Percentiles rank a stretch among this genome's conserved stretches.
These are phyloP conservation scores for human DNA, from an alignment of 2,113 vertebrate genomes.

Conservation along the genomic window DNA sequence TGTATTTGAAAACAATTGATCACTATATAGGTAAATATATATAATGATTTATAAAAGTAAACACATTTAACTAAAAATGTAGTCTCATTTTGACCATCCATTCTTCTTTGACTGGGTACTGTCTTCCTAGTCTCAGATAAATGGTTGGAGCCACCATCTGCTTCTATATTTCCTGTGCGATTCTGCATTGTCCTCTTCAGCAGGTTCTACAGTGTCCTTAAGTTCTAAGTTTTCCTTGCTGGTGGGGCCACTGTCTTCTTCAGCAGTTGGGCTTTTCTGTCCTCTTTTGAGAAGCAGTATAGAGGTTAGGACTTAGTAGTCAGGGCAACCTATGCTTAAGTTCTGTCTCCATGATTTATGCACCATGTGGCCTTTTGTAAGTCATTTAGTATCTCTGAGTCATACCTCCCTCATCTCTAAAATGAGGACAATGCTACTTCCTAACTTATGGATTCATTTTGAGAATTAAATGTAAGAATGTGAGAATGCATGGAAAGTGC, in stretches of 20 bases:
- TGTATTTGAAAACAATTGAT: not conserved
- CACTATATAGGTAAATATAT: not conserved
- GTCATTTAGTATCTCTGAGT: not conserved
- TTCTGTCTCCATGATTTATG: not conserved
- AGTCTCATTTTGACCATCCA: not conserved
- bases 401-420: slow-evolving; percentile 3
- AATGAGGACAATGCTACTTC: not conserved
- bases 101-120: not conserved
- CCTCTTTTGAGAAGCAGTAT: not conserved
- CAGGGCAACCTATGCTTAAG: not conserved
- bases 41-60: not conserved
- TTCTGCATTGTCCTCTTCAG: not conserved
- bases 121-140: not conserved
- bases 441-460: not conserved
- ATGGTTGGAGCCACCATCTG: not conserved
- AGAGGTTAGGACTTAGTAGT: not conserved
- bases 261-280: not conserved
- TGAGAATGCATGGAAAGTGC: not conserved
- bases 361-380: not conserved
- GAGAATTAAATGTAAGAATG: not conserved
- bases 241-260: not conserved
- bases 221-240: not conserved
- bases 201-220: not conserved
- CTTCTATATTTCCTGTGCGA: not conserved
- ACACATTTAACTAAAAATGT: not conserved